Conservation (phyloP, 2,113 vertebrate species). For the Grammomys dolichurus region DNA sequence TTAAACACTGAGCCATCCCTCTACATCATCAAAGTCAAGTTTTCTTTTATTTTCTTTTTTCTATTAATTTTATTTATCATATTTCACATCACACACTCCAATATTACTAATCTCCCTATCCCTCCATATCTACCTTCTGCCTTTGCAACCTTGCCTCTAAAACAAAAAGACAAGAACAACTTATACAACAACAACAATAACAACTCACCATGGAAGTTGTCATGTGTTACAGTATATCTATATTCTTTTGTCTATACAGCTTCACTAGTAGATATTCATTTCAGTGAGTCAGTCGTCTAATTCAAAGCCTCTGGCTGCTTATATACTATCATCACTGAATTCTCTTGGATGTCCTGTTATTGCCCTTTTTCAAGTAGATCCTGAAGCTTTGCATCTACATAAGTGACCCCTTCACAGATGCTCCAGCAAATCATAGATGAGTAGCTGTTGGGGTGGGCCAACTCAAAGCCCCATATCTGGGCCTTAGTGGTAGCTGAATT, state of each 20-base stretch:
- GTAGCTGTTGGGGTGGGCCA: not conserved
- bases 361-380: not conserved
- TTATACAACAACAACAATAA: too few species aligned
- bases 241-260: not conserved
- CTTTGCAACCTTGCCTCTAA: too few species aligned
- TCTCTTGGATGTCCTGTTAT: not conserved
- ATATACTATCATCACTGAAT: not conserved
- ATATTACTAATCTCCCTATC: not conserved
- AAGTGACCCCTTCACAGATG: not conserved
- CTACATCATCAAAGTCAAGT: not conserved
- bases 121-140: not conserved
- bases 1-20: not conserved
- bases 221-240: not conserved
- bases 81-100: not conserved
- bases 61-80: not conserved
- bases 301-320: not conserved
- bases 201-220: too few species aligned
- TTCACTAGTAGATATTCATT: not conserved
- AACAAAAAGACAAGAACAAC: not conserved
- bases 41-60: conserved; percentile 17
- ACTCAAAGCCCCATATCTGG: not conserved
- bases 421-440: not conserved
- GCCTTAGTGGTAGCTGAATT: not conserved
- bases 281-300: not conserved
- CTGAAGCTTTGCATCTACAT: not conserved